These are phyloP conservation scores for Mus minutoides DNA, from an alignment of 2,797 vertebrate genomes.

Conservation along the genomic window DNA sequence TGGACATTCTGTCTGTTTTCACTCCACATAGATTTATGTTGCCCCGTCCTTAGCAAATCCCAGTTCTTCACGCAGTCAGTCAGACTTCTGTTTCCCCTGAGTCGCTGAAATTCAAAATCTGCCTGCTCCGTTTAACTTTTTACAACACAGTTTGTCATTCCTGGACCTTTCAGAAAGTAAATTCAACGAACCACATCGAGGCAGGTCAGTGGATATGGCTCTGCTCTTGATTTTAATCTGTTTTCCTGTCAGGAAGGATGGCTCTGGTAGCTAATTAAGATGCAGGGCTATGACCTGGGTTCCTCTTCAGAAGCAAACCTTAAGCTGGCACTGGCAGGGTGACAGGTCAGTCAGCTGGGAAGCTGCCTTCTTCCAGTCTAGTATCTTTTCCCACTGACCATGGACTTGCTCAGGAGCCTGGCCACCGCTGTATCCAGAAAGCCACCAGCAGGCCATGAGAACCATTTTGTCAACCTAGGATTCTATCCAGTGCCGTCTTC, in stretches of 20 bases:
- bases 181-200: neutral
- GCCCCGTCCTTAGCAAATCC: neutral
- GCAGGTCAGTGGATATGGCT: neutral
- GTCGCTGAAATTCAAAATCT: conserved; percentile 4
- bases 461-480: neutral
- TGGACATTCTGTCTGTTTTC: neutral
- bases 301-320: neutral
- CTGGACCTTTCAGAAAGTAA: conserved; percentile 44
- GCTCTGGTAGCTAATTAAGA: neutral
- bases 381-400: neutral
- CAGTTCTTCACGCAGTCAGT: neutral
- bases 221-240: neutral
- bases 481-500: neutral
- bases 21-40: neutral
- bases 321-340: neutral
- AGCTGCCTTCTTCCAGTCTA: neutral
- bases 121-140: neutral
- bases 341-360: neutral
- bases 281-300: neutral
- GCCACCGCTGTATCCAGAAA: neutral
- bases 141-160: neutral
- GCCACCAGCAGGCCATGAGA: neutral
- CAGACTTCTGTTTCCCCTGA: neutral
- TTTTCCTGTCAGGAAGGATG: conserved; percentile 4
- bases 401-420: neutral